Base-by-base conservation (phyloP, 2,797 vertebrate species). In the Artibeus jamaicensis region DNA sequence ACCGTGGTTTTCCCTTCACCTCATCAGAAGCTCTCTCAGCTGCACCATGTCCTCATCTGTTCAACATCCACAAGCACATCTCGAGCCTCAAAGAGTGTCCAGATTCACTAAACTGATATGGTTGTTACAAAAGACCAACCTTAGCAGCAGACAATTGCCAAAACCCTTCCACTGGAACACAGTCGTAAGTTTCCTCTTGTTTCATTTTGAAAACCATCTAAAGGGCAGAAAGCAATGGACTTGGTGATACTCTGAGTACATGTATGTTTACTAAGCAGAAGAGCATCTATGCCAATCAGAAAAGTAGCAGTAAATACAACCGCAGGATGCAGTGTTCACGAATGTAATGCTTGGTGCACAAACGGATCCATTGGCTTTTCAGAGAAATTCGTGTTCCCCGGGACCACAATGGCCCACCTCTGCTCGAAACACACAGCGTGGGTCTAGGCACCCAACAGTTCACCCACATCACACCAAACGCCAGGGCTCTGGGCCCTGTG, bases 1-100 rank as follows among this genome's bases (percentile, higher is more conserved):
- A 4, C 11, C 1, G 0, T 2, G 1, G 15, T 37, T 42, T 46
- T 24, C 15, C 24, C 3, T 32, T 3, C 0, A 18, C 9, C 26
- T 42, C 12, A 34, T 18, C 71, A 37, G 5, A 26, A 26, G 19
- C 32, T 37, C 44, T 73, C 50, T 62, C 10, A 34, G 5, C 7
- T 34, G 19, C 21, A 16, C 14, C 9, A 3, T 19, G 83, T 39
- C 16, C 24, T 53, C 24, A 0, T 39, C 39, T n/a, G 9, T 29
- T 39, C 32, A 50, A 11, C 29, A 62, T 6, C 21, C 83, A 22
- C 44, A 67, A 46, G 5, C 74, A 14, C 42, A 24, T 26, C 59
- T 9, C 32, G 29, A 90, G 6, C 70, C 81, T 44, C 22, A 19
- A 67, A 37, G 3, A 50, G 3, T 24, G 53, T 34, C 50, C 3